A percentile compares a stretch with the other conserved stretches of the same genome.
Evolutionary conservation across 2,888 invertebrate genomes (phyloP).

Genomic region (Diachrysia chrysitis): DNA sequence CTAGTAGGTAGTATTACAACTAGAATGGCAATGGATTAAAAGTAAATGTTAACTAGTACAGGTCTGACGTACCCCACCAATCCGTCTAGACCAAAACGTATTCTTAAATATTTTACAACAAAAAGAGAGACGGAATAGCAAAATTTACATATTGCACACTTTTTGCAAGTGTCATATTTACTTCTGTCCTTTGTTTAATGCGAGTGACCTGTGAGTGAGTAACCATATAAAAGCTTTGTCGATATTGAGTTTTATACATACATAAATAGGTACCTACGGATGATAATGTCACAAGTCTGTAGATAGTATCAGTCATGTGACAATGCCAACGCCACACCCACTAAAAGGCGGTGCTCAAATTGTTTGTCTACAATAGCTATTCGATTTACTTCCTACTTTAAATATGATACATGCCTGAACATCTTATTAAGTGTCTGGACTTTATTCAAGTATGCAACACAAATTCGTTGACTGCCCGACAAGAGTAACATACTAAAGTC

Average conservation of each 20-base stretch:
- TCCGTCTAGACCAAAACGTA: not conserved
- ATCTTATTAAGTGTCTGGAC: slow-evolving; percentile 16
- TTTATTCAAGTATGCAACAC: slow-evolving; percentile 12
- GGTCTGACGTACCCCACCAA: not conserved
- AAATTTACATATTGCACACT: too few species aligned
- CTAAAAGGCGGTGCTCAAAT: slow-evolving; percentile 32
- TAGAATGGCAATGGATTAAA: not conserved
- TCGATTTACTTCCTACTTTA: slow-evolving; percentile 48
- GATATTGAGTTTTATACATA: slow-evolving; percentile 16
- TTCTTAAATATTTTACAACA: not conserved
- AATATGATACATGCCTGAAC: slow-evolving; percentile 18
- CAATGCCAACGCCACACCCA: slow-evolving; percentile 45
- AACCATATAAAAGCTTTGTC: not conserved
- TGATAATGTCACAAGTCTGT: slow-evolving; percentile 18
- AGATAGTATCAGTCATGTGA: slow-evolving; percentile 41
- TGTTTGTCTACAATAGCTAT: slow-evolving; percentile 20
- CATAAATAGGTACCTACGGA: slow-evolving; percentile 6
- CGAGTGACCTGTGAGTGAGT: slow-evolving; percentile 1
- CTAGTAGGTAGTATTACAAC: too few species aligned
- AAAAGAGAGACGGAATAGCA: not conserved
- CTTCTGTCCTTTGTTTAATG: not conserved
- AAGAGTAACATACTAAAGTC: not conserved
- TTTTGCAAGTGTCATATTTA: not conserved
- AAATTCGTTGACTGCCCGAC: not conserved
- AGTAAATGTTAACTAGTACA: not conserved